Conservation (phyloP, 2,113 vertebrate genomes). For the Verasper variegatus region DNA sequence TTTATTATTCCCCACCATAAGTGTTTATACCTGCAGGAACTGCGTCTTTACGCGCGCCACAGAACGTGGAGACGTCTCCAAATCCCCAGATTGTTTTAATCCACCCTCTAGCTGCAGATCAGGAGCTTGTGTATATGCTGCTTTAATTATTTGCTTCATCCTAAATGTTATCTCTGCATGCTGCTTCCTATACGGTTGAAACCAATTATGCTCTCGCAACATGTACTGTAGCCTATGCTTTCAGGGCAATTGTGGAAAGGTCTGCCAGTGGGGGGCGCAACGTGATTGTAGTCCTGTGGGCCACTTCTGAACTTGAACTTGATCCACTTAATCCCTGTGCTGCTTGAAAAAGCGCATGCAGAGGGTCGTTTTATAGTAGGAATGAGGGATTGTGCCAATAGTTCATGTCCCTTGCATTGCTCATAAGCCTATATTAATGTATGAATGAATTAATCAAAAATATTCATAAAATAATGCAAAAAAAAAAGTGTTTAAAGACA, state of each 20-base stretch:
- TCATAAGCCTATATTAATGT: neutral
- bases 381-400: slow-evolving; percentile 26
- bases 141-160: neutral
- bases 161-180: neutral
- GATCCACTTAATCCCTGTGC: slow-evolving; percentile 72
- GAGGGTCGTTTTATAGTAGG: slow-evolving; percentile 28
- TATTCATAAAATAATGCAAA: neutral
- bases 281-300: slow-evolving; percentile 79
- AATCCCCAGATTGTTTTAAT: neutral
- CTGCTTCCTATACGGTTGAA: slow-evolving; percentile 10
- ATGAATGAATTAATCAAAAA: neutral
- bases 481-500: neutral
- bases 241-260: slow-evolving; percentile 47
- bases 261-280: slow-evolving; percentile 90
- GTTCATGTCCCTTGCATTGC: slow-evolving; percentile 10
- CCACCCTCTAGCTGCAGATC: neutral
- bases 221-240: slow-evolving; percentile 30
- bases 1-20: neutral
- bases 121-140: neutral
- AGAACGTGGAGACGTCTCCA: slow-evolving; percentile 23
- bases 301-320: slow-evolving; percentile 89
- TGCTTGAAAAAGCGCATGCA: slow-evolving; percentile 38
- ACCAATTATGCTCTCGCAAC: slow-evolving; percentile 55
- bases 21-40: slow-evolving; percentile 8
- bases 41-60: neutral